Conservation (phyloP, 2,797 vertebrate species). For the Gallinago nigripennis region DNA sequence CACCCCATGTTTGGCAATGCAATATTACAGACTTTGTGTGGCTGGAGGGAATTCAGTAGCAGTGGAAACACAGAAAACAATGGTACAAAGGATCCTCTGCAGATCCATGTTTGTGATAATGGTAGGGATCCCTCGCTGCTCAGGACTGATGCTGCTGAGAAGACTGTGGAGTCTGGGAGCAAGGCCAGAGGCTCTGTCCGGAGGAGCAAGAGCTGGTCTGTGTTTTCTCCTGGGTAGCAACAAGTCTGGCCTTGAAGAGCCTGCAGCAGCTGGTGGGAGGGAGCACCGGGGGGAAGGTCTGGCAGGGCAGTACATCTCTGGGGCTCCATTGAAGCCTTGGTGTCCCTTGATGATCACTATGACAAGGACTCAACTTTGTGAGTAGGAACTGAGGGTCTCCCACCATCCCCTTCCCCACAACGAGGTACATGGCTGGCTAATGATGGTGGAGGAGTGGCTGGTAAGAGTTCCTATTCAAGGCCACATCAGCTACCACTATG, state of each 20-base stretch:
- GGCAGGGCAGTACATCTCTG: neutral
- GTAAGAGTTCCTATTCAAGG: neutral
- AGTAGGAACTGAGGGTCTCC: neutral
- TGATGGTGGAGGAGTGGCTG: neutral
- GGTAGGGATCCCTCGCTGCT: neutral
- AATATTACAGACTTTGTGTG: neutral
- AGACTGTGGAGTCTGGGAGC: neutral
- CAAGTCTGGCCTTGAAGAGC: neutral
- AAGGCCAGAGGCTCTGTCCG: neutral
- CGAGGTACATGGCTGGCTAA: neutral
- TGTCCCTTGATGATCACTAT: neutral
- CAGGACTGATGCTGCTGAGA: neutral
- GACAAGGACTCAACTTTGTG: neutral
- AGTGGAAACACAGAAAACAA: neutral
- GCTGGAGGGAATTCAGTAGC: neutral
- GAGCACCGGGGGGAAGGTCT: neutral
- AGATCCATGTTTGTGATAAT: fast-evolving
- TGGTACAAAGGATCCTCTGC: neutral
- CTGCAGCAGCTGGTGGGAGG: neutral
- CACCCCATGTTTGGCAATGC: fast-evolving
- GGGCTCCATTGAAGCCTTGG: neutral
- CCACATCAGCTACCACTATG: neutral
- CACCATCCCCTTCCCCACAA: neutral
- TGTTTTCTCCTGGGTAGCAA: neutral
- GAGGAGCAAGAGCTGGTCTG: neutral